Conservation (phyloP, 2,888 invertebrate species). For the Tricholauxania praeusta region DNA sequence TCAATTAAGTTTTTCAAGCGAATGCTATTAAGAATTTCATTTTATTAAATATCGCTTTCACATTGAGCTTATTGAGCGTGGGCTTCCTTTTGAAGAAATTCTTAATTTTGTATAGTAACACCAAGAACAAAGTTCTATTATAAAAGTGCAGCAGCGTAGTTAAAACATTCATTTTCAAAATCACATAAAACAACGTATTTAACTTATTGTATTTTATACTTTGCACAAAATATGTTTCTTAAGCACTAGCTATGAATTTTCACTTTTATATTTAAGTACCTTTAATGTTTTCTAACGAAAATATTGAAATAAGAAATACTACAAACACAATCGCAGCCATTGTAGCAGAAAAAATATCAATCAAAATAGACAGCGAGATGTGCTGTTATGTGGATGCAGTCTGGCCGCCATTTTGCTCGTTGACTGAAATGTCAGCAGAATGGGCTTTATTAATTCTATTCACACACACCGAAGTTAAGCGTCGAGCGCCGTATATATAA, state of each 20-base stretch:
- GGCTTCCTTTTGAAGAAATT: background rate
- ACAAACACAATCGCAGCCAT: slow-evolving; percentile 43
- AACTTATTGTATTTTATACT: background rate
- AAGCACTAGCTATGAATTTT: slow-evolving; percentile 2
- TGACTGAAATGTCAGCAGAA: no score
- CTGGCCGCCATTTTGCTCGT: background rate
- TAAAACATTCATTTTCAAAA: background rate
- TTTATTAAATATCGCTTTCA: background rate
- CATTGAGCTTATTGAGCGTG: background rate
- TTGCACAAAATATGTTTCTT: background rate
- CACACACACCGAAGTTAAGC: no score
- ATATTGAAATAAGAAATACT: slow-evolving; percentile 42
- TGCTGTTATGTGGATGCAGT: slow-evolving; percentile 19
- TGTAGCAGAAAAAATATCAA: slow-evolving; percentile 35
- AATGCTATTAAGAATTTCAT: background rate
- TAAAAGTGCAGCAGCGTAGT: slow-evolving; percentile 5
- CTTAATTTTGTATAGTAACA: background rate
- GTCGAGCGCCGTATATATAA: no score
- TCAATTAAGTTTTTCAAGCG: background rate
- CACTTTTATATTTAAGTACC: slow-evolving; percentile 26
- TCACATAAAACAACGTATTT: background rate
- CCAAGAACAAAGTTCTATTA: slow-evolving; percentile 1
- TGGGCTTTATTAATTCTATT: no score
- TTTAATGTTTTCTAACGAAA: slow-evolving; percentile 39
- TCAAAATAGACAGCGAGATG: slow-evolving; percentile 43